phyloP scores from a whole-genome alignment of 1,140 invertebrate species.

The Phocides pigmalion region DNA sequence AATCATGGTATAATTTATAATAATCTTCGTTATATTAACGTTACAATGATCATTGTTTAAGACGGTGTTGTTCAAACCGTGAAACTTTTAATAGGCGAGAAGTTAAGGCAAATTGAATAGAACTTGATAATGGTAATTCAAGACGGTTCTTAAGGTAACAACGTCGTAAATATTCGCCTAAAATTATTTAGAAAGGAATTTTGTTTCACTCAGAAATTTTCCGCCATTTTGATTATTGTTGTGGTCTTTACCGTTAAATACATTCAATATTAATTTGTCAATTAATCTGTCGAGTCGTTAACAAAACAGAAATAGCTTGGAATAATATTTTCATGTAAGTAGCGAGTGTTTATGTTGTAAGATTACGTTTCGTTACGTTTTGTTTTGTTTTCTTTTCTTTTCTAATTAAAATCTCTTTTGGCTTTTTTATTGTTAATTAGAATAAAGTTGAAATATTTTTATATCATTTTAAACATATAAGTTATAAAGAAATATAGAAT shows the following conservation, averaged over 20 bases:
- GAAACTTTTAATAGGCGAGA: conserved; percentile 55
- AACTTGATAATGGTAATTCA: conserved; percentile 51
- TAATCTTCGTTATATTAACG: conserved; percentile 47
- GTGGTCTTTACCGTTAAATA: conserved; percentile 22
- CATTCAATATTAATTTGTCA: background rate
- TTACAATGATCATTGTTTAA: conserved; percentile 51
- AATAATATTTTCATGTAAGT: background rate
- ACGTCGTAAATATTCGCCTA: conserved; percentile 40
- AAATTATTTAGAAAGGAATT: conserved; percentile 45
- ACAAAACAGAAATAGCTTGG: background rate
- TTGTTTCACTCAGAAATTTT: conserved; percentile 45
- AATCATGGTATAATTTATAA: conserved; percentile 37
- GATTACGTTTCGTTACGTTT: too few species aligned
- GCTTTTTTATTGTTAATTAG: too few species aligned
- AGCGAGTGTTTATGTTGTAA: too few species aligned
- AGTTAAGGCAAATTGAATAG: conserved; percentile 50
- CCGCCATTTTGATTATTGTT: conserved; percentile 9
- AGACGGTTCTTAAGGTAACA: conserved; percentile 43
- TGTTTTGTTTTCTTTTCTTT: too few species aligned
- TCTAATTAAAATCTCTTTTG: too few species aligned
- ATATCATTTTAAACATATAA: too few species aligned
- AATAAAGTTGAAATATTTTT: too few species aligned
- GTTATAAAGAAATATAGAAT: too few species aligned
- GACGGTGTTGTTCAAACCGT: conserved; percentile 44
- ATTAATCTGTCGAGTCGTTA: conserved; percentile 2